Conservation (phyloP, 2,113 vertebrate genomes). For the Vulpes lagopus region DNA sequence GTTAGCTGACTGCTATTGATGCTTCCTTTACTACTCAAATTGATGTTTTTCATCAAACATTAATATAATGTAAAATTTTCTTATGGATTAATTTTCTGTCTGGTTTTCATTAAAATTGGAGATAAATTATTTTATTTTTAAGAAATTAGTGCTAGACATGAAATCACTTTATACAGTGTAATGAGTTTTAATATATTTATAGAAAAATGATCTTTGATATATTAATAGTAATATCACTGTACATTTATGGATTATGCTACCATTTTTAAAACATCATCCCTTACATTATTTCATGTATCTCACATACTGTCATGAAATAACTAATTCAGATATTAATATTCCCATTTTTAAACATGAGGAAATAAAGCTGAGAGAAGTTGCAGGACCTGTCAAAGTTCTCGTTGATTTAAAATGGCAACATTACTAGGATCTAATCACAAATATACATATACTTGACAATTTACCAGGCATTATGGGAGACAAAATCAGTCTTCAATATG, state of each 20-base stretch:
- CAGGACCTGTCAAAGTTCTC: not conserved
- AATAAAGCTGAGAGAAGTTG: conserved; percentile 15
- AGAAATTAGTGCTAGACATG: not conserved
- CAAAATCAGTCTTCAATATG: not conserved
- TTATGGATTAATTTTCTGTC: not conserved
- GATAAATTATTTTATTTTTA: conserved; percentile 30
- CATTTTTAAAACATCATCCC: not conserved
- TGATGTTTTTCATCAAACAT: conserved; percentile 23
- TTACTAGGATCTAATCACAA: not conserved
- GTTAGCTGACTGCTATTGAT: not conserved
- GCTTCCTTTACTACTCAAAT: not conserved
- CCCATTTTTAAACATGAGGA: conserved; percentile 31
- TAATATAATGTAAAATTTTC: not conserved
- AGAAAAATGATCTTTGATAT: conserved; percentile 6
- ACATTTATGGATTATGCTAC: not conserved
- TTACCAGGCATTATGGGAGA: not conserved
- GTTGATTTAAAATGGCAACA: conserved; percentile 18
- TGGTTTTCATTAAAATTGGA: conserved; percentile 46
- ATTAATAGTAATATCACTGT: not conserved
- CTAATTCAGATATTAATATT: not conserved
- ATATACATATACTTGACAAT: not conserved
- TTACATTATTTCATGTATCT: not conserved
- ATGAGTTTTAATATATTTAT: not conserved
- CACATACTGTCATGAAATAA: not conserved
- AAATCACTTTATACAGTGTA: conserved; percentile 41